Percentiles rank a stretch among this genome's conserved stretches.
Evolutionary conservation across 2,797 vertebrate species (phyloP).

Genomic region (Cephalopachus bancanus): DNA sequence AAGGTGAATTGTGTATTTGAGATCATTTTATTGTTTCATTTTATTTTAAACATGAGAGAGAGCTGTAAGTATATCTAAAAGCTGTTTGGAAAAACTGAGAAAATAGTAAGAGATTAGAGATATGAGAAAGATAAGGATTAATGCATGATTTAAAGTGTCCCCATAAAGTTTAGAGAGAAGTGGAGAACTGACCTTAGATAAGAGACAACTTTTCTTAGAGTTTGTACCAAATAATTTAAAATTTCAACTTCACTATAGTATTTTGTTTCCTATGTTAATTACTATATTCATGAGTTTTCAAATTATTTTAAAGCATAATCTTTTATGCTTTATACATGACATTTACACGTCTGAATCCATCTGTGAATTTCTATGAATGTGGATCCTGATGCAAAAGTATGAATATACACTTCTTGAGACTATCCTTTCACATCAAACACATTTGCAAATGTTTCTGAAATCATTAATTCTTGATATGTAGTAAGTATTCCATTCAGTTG

Average conservation of each 20-base stretch:
- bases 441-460: background rate
- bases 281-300: background rate
- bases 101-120: background rate
- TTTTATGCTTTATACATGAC: background rate
- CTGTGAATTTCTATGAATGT: background rate
- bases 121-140: background rate
- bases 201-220: background rate
- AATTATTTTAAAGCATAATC: background rate
- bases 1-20: background rate
- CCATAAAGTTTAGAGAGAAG: background rate
- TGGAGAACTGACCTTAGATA: background rate
- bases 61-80: background rate
- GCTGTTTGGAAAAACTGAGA: background rate
- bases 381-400: background rate
- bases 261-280: slow-evolving; percentile 18
- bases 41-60: slow-evolving; percentile 42
- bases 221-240: background rate
- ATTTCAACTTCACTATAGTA: background rate
- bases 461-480: background rate
- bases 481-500: background rate
- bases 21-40: background rate
- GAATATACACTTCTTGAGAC: background rate
- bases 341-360: background rate
- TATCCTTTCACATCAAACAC: background rate
- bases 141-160: background rate